These are phyloP conservation scores for Tubulanus polymorphus DNA, from an alignment of 2,888 invertebrate species.

Conservation along the genomic window DNA sequence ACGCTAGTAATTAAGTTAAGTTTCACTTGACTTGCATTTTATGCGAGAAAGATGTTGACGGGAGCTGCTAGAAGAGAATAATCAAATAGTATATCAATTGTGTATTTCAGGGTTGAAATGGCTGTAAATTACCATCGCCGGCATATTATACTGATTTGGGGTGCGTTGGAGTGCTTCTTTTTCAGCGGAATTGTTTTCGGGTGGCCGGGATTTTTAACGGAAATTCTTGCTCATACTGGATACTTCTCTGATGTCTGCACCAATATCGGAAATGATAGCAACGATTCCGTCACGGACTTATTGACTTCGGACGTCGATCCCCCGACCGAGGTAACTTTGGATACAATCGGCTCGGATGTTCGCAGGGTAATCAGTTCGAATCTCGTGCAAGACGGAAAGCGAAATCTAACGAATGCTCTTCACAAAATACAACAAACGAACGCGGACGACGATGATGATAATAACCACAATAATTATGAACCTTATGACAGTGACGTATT, in stretches of 20 bases:
- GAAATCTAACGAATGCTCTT: not conserved
- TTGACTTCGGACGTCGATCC: not conserved
- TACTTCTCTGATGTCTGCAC: conserved; percentile 30
- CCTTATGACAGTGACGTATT: not conserved
- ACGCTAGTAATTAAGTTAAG: too few relatives aligned
- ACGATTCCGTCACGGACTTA: not conserved
- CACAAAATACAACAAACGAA: not conserved
- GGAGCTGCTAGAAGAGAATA: too few relatives aligned
- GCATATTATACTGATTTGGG: conserved; percentile 28
- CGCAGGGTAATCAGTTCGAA: not conserved
- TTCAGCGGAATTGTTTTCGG: conserved; percentile 36
- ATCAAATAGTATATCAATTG: too few relatives aligned
- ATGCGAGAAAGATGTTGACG: too few relatives aligned
- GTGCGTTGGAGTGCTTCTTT: conserved; percentile 32
- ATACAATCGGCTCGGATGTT: not conserved
- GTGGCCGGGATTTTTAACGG: conserved; percentile 30
- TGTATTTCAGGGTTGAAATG: too few relatives aligned
- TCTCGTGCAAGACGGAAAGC: not conserved
- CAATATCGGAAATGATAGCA: not conserved
- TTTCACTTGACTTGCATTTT: too few relatives aligned
- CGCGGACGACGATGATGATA: not conserved
- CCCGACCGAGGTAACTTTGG: not conserved
- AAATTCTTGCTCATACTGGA: conserved; percentile 26
- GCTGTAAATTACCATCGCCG: conserved; percentile 21
- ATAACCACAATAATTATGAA: not conserved